Base-by-base conservation (phyloP, 2,797 vertebrate species). In the Gadopsis bispinosus region DNA sequence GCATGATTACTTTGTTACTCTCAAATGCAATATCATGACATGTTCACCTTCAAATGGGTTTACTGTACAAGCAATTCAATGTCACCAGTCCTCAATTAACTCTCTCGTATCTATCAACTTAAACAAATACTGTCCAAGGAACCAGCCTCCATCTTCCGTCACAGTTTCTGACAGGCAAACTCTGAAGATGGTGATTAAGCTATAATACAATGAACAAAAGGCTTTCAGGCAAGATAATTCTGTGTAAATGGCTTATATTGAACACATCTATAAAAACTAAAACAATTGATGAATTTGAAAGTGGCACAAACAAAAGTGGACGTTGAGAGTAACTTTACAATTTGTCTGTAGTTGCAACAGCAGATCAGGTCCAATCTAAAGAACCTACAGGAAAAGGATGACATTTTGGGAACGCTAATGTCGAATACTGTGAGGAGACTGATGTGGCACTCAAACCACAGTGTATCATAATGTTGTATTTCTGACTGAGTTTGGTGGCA, bases 1-100 rank as follows among this genome's bases (percentile, higher is more conserved):
- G 29, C 74, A 83, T 39, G 41, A 56, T 83, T 66, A 70, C 50
- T 76, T 51, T 82, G 39, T 74, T 79, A 67, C 50, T 69, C 53
- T 67, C 77, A 84, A 85, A 80, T 87, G 81, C 83, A 89, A 88
- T 53, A 59, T 75, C 51, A 62, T 53, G 16, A 85, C 82, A 73
- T 54, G 19, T 87, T 84, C 62, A 82, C 29, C 82, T 83, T 82
- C 79, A 80, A 8, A 47, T 75, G 29, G 48, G 41, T 72, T 80
- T 63, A 71, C 68, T 87, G 69, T 80, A 77, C 80, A 90, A 75
- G 19, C 48, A 47, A 68, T 56, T 79, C 33, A 77, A 55, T 45
- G 16, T 69, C 54, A 58, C n/a, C 14, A 16, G 50, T 61, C 48
- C 45, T 48, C 5, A 59, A 62, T 79, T 70, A 69, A 65, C 69